phyloP scores from a whole-genome alignment of 2,797 vertebrate genomes.

The Cuculus canorus region DNA sequence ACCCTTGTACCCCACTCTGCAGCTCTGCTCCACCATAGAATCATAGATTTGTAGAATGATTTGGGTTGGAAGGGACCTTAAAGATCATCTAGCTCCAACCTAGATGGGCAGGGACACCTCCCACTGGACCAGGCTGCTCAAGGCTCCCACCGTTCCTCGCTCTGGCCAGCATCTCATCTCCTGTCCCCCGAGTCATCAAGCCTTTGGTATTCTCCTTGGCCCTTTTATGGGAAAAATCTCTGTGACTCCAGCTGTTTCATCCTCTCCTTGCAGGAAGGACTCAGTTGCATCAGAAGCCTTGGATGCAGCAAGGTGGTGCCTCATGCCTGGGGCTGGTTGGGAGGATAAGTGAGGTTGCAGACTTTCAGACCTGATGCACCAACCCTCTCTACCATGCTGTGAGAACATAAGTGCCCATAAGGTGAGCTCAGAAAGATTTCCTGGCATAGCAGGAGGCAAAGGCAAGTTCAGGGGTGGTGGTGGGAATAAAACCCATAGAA shows the following conservation, averaged over 20 bases:
- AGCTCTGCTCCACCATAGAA: not conserved
- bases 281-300: fast-evolving
- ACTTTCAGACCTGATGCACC: not conserved
- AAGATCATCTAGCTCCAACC: no score
- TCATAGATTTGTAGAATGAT: no score
- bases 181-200: not conserved
- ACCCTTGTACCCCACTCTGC: not conserved
- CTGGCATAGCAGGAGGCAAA: not conserved
- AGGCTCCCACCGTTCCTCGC: not conserved
- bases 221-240: not conserved
- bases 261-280: not conserved
- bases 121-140: no score
- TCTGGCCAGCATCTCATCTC: not conserved
- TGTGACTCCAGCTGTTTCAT: not conserved
- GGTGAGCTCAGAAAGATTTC: not conserved
- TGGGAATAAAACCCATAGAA: not conserved
- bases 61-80: no score
- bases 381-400: no score
- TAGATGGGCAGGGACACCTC: no score
- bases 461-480: not conserved
- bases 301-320: not conserved
- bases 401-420: fast-evolving
- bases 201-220: fast-evolving
- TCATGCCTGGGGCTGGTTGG: fast-evolving
- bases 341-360: not conserved